Evolutionary conservation across 2,113 vertebrate species (phyloP).

Genomic region (Saimiri boliviensis): DNA sequence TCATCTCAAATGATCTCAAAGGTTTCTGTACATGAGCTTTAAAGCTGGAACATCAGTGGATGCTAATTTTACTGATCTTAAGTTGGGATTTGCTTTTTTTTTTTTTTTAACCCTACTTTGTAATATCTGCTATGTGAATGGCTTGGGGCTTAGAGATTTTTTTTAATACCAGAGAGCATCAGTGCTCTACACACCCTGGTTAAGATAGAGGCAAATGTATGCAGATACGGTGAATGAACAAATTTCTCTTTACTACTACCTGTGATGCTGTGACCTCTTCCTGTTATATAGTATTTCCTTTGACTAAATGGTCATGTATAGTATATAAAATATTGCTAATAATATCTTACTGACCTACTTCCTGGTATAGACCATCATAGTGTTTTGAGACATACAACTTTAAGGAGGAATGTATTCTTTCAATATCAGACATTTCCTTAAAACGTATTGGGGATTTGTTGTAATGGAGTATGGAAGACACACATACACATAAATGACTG

Average conservation of each 20-base stretch:
- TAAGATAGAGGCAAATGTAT: neutral
- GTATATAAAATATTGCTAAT: neutral
- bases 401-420: neutral
- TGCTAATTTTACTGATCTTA: neutral
- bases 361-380: neutral
- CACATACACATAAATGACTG: neutral
- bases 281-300: neutral
- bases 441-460: neutral
- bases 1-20: neutral
- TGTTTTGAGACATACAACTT: neutral
- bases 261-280: neutral
- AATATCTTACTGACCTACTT: neutral
- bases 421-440: neutral
- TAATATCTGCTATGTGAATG: neutral
- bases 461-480: neutral
- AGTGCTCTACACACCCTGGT: neutral
- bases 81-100: neutral
- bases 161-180: neutral
- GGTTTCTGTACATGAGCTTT: neutral
- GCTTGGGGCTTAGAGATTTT: neutral
- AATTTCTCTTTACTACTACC: neutral
- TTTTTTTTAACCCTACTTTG: neutral
- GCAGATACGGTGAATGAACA: neutral
- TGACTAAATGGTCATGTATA: neutral
- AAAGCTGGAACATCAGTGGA: neutral